These are phyloP conservation scores for Oreotragus oreotragus DNA, from an alignment of 2,113 vertebrate species.

Conservation along the genomic window DNA sequence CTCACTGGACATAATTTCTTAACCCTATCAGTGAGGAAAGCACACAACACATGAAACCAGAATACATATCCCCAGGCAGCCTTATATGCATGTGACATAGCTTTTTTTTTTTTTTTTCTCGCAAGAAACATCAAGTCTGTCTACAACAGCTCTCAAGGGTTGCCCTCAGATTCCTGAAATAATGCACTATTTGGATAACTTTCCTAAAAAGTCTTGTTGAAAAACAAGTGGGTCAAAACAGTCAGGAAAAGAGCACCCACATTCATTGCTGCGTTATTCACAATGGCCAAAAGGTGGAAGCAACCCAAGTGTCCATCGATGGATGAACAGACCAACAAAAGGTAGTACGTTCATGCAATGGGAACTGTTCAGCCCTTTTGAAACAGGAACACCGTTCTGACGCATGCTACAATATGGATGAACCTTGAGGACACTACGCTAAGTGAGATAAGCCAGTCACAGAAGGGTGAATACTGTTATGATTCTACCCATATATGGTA, in stretches of 20 bases:
- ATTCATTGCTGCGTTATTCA: not conserved
- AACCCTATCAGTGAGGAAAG: not conserved
- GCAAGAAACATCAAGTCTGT: not conserved
- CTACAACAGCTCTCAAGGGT: not conserved
- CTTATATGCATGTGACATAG: not conserved
- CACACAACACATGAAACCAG: not conserved
- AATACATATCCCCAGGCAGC: not conserved
- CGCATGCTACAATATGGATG: not conserved
- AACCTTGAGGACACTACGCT: not conserved
- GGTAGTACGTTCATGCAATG: rapidly evolving
- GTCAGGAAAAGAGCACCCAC: not conserved
- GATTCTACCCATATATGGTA: not conserved
- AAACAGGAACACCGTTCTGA: not conserved
- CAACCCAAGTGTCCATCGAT: not conserved
- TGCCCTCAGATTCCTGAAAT: not conserved
- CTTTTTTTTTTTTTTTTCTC: not conserved
- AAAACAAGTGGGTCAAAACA: not conserved
- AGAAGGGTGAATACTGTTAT: not conserved
- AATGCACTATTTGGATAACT: not conserved
- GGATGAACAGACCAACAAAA: not conserved
- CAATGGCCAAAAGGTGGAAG: not conserved
- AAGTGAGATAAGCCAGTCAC: not conserved
- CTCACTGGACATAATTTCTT: not conserved
- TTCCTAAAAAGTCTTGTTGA: not conserved
- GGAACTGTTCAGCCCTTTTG: not conserved